phyloP scores from a whole-genome alignment of 2,113 vertebrate species.

The Microtus montanus region DNA sequence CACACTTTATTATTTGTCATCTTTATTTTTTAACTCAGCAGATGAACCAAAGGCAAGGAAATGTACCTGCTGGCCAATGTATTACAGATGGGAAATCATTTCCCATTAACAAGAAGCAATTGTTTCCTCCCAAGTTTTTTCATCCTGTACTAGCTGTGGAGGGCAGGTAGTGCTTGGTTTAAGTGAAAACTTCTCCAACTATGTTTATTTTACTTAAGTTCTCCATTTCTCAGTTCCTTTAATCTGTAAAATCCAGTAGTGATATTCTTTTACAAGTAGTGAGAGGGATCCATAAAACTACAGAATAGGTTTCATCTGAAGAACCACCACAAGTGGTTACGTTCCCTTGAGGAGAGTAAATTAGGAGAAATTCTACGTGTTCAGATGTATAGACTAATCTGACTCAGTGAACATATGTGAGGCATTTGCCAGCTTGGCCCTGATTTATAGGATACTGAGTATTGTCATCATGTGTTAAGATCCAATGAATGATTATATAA shows the following conservation, averaged over 20 bases:
- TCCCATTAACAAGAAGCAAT: not conserved
- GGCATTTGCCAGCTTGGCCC: too few relatives aligned
- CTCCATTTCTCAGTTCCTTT: not conserved
- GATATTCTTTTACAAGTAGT: not conserved
- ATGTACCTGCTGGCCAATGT: not conserved
- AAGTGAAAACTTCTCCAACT: not conserved
- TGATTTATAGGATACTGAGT: too few relatives aligned
- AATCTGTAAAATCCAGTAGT: not conserved
- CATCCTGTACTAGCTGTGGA: not conserved
- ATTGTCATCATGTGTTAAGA: too few relatives aligned
- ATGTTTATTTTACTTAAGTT: not conserved
- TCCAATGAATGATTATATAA: too few relatives aligned
- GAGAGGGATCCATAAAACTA: not conserved
- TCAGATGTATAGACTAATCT: not conserved
- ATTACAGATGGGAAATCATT: constrained; percentile 31
- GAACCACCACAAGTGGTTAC: not conserved
- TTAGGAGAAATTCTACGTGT: not conserved
- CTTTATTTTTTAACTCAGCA: constrained; percentile 57
- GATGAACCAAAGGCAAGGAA: constrained; percentile 44
- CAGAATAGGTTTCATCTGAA: not conserved
- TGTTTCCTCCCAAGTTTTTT: not conserved
- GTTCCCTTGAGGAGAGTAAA: not conserved
- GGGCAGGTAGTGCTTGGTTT: not conserved
- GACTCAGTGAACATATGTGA: not conserved
- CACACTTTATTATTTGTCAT: not conserved